phyloP scores from a whole-genome alignment of 1,140 invertebrate genomes.

The Adelges cooleyi region DNA sequence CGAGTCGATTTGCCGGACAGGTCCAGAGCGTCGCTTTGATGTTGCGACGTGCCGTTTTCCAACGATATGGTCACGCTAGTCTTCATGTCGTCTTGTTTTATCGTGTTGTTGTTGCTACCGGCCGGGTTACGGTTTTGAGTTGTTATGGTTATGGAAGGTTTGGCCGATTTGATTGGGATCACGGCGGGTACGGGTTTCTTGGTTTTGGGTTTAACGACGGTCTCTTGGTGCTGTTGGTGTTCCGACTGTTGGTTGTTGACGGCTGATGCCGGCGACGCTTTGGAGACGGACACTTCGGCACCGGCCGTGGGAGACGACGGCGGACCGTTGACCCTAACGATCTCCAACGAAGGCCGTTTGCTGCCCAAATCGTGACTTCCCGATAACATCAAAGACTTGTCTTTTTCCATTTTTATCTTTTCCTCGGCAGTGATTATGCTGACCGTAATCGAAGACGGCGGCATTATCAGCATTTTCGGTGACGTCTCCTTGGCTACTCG shows the following conservation, averaged over 20 bases:
- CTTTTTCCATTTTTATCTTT: constrained; percentile 33
- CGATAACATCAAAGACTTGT: constrained; percentile 30
- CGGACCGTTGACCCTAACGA: constrained; percentile 35
- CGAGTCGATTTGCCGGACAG: constrained; percentile 36
- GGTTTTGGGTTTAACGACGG: not conserved
- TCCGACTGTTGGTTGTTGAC: constrained; percentile 22
- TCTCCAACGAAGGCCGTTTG: constrained; percentile 35
- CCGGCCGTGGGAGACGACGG: not conserved
- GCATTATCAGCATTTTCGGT: constrained; percentile 23
- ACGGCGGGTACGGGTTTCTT: constrained; percentile 23
- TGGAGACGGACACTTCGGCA: not conserved
- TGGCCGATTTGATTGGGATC: constrained; percentile 18
- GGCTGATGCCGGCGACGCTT: not conserved
- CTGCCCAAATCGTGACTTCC: constrained; percentile 28
- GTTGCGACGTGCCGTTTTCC: constrained; percentile 22
- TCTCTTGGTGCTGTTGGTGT: constrained; percentile 10
- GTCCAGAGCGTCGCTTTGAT: constrained; percentile 34
- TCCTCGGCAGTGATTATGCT: constrained; percentile 35
- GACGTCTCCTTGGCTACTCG: too few relatives aligned
- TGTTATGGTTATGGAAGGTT: constrained; percentile 11
- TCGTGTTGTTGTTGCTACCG: not conserved
- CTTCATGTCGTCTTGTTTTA: constrained; percentile 6
- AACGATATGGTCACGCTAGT: constrained; percentile 16
- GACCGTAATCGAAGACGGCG: constrained; percentile 34
- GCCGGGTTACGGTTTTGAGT: not conserved